Evolutionary conservation across 2,888 invertebrate genomes (phyloP).

Genomic region (Dorcus hopei): DNA sequence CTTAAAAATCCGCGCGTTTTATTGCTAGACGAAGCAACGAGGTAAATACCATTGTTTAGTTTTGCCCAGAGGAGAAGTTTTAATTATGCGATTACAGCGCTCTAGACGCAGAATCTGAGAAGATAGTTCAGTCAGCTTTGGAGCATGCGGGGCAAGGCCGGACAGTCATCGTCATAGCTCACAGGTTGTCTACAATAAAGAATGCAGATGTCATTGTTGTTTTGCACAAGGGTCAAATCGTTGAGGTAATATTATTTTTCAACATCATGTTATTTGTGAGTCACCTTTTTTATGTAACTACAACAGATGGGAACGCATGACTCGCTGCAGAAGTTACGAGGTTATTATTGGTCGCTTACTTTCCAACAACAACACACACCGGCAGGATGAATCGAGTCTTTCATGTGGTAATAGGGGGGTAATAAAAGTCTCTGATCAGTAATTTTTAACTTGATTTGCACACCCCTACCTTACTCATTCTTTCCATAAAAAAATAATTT

Average conservation of each 20-base stretch:
- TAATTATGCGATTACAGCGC: constrained; percentile 60
- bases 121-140: constrained; percentile 83
- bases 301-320: constrained; percentile 82
- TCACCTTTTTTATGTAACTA: constrained; percentile 14
- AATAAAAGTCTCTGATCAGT: neutral
- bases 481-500: neutral
- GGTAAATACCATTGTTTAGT: constrained; percentile 52
- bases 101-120: constrained; percentile 88
- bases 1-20: constrained; percentile 86
- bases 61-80: neutral
- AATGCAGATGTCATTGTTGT: constrained; percentile 92
- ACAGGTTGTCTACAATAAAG: constrained; percentile 85
- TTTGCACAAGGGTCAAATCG: constrained; percentile 75
- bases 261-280: constrained; percentile 6
- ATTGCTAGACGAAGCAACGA: constrained; percentile 92
- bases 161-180: constrained; percentile 94
- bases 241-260: constrained; percentile 60
- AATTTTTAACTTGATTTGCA: neutral
- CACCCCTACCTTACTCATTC: neutral
- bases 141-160: constrained; percentile 79
- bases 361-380: constrained; percentile 59
- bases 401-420: neutral
- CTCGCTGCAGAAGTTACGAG: constrained; percentile 70
- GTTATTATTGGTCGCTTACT: constrained; percentile 82
- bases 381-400: constrained; percentile 5